phyloP scores from a whole-genome alignment of 2,797 vertebrate genomes.

The Syndactyla subalaris region DNA sequence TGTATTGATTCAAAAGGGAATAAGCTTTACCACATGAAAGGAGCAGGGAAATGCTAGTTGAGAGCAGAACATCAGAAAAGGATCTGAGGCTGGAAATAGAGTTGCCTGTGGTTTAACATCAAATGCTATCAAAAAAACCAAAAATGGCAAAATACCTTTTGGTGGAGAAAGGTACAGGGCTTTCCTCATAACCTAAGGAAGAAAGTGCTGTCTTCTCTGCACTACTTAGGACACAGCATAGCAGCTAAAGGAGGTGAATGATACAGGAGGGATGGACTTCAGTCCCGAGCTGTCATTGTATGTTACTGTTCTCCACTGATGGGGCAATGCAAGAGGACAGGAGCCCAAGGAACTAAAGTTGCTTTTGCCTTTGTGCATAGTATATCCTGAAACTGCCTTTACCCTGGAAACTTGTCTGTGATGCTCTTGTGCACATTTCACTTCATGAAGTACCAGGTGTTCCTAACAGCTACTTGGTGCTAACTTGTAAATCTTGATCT shows the following conservation, averaged over 20 bases:
- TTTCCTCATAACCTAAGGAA: background rate
- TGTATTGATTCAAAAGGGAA: background rate
- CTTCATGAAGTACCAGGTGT: background rate
- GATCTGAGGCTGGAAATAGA: background rate
- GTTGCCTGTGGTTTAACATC: background rate
- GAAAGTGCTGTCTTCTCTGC: background rate
- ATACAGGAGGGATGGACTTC: background rate
- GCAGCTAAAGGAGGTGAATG: background rate
- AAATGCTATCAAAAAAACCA: background rate
- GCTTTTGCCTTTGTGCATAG: background rate
- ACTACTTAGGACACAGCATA: background rate
- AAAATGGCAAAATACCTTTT: background rate
- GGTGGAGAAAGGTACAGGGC: background rate
- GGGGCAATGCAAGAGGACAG: background rate
- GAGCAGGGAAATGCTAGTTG: background rate
- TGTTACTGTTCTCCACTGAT: background rate
- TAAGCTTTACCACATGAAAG: background rate
- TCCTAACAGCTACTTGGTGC: background rate
- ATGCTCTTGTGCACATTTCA: background rate
- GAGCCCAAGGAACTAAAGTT: background rate
- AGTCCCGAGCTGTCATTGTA: background rate
- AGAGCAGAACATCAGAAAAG: background rate
- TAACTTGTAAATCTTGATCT: background rate
- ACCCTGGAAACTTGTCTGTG: background rate
- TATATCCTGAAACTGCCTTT: background rate